These are phyloP conservation scores for Drosophila borborema DNA, from an alignment of 2,888 invertebrate species.

Conservation along the genomic window DNA sequence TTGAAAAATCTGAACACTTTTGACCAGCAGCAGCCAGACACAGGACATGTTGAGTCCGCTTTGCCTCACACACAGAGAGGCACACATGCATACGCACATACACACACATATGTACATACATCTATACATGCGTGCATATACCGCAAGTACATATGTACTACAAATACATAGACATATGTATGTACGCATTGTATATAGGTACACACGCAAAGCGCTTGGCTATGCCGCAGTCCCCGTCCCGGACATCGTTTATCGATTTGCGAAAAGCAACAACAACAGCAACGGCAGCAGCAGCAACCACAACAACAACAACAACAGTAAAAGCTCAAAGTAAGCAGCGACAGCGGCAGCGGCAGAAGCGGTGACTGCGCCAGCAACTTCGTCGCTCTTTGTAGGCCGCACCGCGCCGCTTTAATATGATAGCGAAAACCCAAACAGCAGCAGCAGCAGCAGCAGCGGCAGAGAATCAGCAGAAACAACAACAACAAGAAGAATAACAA, in stretches of 20 bases:
- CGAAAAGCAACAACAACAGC: conserved; percentile 44
- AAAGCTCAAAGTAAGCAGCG: conserved; percentile 39
- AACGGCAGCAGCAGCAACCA: conserved; percentile 20
- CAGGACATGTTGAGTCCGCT: conserved; percentile 46
- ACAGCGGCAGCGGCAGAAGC: conserved; percentile 40
- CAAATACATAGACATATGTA: conserved; percentile 1
- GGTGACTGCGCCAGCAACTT: conserved; percentile 47
- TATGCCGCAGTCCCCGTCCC: conserved; percentile 71
- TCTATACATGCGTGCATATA: conserved; percentile 4
- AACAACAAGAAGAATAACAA: neutral
- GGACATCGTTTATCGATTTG: conserved; percentile 80
- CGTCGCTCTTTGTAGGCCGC: conserved; percentile 70
- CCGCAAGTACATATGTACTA: conserved; percentile 28
- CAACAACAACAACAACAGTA: conserved; percentile 21
- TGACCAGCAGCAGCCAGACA: conserved; percentile 45
- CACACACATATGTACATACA: neutral
- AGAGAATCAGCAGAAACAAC: conserved; percentile 31
- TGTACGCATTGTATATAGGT: conserved; percentile 24
- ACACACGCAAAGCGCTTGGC: conserved; percentile 67
- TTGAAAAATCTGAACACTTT: conserved; percentile 29
- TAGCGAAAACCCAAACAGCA: conserved; percentile 53
- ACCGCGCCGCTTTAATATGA: conserved; percentile 52
- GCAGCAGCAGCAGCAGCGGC: conserved; percentile 39
- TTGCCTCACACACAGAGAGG: conserved; percentile 11
- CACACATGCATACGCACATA: neutral